Evolutionary conservation across 2,113 vertebrate species (phyloP).

Genomic region (Danio rerio): GRCz12tu NC_133191.1:36668501-36669000

Average conservation of each 20-base stretch:
- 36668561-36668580: slow-evolving; percentile 83
- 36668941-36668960: slow-evolving; percentile 66
- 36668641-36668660: slow-evolving; percentile 99
- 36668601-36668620: slow-evolving; percentile 76
- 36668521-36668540: slow-evolving; percentile 92
- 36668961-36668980: slow-evolving; percentile 90
- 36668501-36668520: slow-evolving; percentile 97
- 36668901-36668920: slow-evolving; percentile 93
- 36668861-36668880: slow-evolving; percentile 96
- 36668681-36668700: slow-evolving; percentile 89
- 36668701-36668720: slow-evolving; percentile 70
- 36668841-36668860: slow-evolving; percentile 83
- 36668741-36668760: slow-evolving; percentile 98
- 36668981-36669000: slow-evolving; percentile 84
- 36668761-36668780: slow-evolving; percentile 99
- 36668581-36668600: slow-evolving; percentile 82
- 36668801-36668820: slow-evolving; percentile 97
- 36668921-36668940: slow-evolving; percentile 70
- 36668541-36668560: slow-evolving; percentile 92
- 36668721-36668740: slow-evolving; percentile 83
- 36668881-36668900: slow-evolving; percentile 94
- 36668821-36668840: slow-evolving; percentile 81
- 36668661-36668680: slow-evolving; percentile 99
- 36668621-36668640: slow-evolving; percentile 87
- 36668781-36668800: slow-evolving; percentile 99